Evolutionary conservation across 1,140 invertebrate genomes (phyloP).

Genomic region (Solen grandis): DNA sequence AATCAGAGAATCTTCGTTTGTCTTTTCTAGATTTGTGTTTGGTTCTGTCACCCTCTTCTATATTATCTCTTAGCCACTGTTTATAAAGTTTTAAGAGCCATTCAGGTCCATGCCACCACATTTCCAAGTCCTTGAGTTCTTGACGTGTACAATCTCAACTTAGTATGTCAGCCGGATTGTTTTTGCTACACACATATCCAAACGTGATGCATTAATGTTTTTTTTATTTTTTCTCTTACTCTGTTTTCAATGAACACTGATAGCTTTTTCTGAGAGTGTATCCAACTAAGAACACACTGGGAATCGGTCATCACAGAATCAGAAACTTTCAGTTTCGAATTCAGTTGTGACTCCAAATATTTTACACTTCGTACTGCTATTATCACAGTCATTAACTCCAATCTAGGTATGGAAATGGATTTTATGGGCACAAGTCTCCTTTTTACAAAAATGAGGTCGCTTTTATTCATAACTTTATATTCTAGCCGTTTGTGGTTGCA

Average conservation of each 20-base stretch:
- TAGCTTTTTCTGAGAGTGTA: not conserved
- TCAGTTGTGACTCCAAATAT: not conserved
- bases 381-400: not conserved
- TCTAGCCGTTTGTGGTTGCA: no score
- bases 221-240: slow-evolving; percentile 14
- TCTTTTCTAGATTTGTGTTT: no score
- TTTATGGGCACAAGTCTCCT: no score
- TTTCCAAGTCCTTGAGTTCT: not conserved
- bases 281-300: slow-evolving; percentile 14
- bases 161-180: slow-evolving; percentile 33
- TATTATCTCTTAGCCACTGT: not conserved
- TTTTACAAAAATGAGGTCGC: no score
- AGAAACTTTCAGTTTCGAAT: not conserved
- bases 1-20: no score
- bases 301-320: slow-evolving; percentile 8
- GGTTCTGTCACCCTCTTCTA: no score
- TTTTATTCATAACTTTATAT: no score
- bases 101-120: slow-evolving; percentile 24
- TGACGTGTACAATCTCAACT: not conserved
- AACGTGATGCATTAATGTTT: not conserved
- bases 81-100: not conserved
- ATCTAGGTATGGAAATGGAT: not conserved
- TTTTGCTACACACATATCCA: not conserved
- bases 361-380: not conserved
- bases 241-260: slow-evolving; percentile 19